These are phyloP conservation scores for Diaphora mendica DNA, from an alignment of 2,888 invertebrate species.

Conservation along the genomic window DNA sequence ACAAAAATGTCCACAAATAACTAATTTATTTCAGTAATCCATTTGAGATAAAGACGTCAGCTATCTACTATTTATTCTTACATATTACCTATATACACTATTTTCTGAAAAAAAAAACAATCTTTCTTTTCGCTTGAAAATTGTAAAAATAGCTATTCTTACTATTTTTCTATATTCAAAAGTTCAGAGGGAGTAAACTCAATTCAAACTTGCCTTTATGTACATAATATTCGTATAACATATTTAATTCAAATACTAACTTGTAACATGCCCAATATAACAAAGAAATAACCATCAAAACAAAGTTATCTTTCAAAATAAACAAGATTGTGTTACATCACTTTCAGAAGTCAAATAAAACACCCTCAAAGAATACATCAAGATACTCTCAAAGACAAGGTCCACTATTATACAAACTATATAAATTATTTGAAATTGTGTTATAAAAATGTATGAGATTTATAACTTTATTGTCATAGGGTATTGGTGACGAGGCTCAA, in stretches of 20 bases:
- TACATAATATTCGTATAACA: neutral
- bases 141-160: neutral
- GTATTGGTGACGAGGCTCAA: slow-evolving; percentile 57
- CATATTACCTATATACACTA: neutral
- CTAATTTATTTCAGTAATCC: no score
- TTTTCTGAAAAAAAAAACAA: no score
- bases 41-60: no score
- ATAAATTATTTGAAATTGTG: slow-evolving; percentile 69
- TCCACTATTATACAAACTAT: slow-evolving; percentile 43
- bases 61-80: no score
- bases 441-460: slow-evolving; percentile 79
- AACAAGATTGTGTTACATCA: slow-evolving; percentile 2
- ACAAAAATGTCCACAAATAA: no score
- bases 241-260: neutral
- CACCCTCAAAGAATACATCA: slow-evolving; percentile 32
- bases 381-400: slow-evolving; percentile 32
- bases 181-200: neutral
- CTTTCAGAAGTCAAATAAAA: slow-evolving; percentile 5
- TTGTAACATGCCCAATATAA: neutral
- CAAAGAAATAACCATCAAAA: neutral
- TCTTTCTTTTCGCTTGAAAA: no score
- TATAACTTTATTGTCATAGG: slow-evolving; percentile 67
- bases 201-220: neutral
- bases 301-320: neutral
- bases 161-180: neutral